Base-by-base conservation (phyloP, 2,113 vertebrate genomes). In the Thalassarche chlororhynchos region DNA sequence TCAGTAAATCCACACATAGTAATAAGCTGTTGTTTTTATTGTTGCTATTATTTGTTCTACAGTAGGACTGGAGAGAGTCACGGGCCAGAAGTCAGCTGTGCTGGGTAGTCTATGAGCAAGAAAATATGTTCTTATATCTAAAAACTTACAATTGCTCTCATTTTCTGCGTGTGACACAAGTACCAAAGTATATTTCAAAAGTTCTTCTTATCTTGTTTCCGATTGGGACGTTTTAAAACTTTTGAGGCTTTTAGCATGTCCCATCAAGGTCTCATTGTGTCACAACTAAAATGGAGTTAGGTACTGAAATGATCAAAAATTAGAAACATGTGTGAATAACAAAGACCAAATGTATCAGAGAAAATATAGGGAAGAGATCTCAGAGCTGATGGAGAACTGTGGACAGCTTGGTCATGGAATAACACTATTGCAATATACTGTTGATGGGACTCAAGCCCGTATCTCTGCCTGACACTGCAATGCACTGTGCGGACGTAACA, bases 391-490 rank as follows among this genome's bases (percentile, higher is more conserved):
- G n/a, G 40, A 60, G 64, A 87, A 15, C n/a, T 44, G 23, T 25
- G 25, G 46, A 38, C 46, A 72, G 46, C 38, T 83, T 4, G 4
- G 25, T 51, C 64, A 32, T 34, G 36, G 40, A 89, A 70, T 64
- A 65, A 31, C 26, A 19, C 20, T 77, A 17, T 64, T 84, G 80
- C 80, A 68, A 51, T 77, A n/a, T 17, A 47, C 29, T 3, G 0
- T 12, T 65, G 87, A 38, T 84, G 32, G 68, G 64, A 86, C 62
- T 64, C 47, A 6, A 60, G 83, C 51, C 47, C 68, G 4, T 9
- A 58, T 46, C 74, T 91, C 69, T 0, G 0, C 1, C 0, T 1
- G 25, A 69, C 58, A 10, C 34, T 61, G 71, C 49, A 51, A 68
- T 8, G 8, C 32, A 44, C 24, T 23, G 17, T 2, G 40, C 72